A percentile compares a stretch with the other conserved stretches of the same genome.
Conservation (phyloP, 2,888 invertebrate genomes). For the Cephalotes varians region DNA sequence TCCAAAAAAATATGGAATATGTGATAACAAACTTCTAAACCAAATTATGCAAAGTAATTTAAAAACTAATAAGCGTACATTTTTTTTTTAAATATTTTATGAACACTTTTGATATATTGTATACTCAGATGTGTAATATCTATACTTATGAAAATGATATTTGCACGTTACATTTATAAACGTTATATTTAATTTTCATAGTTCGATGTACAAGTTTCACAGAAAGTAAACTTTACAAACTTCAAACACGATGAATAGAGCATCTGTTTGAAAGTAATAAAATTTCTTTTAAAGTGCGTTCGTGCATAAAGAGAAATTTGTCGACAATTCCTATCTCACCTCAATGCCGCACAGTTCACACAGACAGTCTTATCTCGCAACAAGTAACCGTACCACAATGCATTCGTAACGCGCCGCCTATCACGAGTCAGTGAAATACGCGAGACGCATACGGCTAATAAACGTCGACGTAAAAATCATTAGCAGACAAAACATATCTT, state of each 20-base stretch:
- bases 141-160: slow-evolving; percentile 14
- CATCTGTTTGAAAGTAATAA: slow-evolving; percentile 45
- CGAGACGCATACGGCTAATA: slow-evolving; percentile 32
- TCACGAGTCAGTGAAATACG: slow-evolving; percentile 31
- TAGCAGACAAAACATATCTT: slow-evolving; percentile 34
- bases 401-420: background rate
- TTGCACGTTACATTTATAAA: slow-evolving; percentile 5
- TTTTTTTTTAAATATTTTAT: background rate
- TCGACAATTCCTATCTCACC: slow-evolving; percentile 39
- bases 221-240: slow-evolving; percentile 34
- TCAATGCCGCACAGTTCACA: background rate
- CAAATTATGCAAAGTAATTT: background rate
- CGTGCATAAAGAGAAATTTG: slow-evolving; percentile 49
- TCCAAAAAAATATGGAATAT: background rate
- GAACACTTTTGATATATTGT: background rate
- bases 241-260: slow-evolving; percentile 38
- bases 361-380: slow-evolving; percentile 18
- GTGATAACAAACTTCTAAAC: background rate
- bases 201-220: slow-evolving; percentile 41
- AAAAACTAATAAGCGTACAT: background rate
- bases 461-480: slow-evolving; percentile 44
- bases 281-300: slow-evolving; percentile 52
- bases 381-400: slow-evolving; percentile 38
- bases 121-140: background rate
- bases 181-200: slow-evolving; percentile 18